Evolutionary conservation across 2,888 invertebrate genomes (phyloP).

Genomic region (Apotomis turbidana): DNA sequence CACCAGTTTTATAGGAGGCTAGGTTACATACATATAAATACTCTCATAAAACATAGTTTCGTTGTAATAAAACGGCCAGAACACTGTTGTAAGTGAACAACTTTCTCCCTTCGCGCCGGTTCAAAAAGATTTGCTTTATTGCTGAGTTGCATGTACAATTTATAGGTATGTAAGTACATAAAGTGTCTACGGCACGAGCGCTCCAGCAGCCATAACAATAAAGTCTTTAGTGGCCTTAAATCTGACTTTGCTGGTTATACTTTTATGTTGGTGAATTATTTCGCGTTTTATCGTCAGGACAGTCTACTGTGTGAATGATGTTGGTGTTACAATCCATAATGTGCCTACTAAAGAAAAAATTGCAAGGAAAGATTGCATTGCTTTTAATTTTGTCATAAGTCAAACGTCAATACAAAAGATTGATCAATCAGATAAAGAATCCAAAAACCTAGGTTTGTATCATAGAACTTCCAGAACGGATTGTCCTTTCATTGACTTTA

Average conservation of each 20-base stretch:
- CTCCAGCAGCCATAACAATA: conserved; percentile 17
- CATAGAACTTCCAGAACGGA: no score
- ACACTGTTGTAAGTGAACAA: not conserved
- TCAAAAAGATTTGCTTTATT: conserved; percentile 2
- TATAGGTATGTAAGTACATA: no score
- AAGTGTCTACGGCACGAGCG: not conserved
- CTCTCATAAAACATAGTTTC: no score
- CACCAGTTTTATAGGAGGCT: not conserved
- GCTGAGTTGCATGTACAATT: not conserved
- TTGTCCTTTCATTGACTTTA: no score
- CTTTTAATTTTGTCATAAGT: no score
- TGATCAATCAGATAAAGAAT: no score
- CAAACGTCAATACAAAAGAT: no score
- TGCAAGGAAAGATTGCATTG: no score
- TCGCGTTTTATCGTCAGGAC: conserved; percentile 9
- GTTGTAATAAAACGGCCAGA: not conserved
- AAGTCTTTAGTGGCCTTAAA: conserved; percentile 15
- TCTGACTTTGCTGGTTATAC: conserved; percentile 8
- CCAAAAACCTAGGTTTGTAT: no score
- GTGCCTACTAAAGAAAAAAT: no score
- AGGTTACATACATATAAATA: no score
- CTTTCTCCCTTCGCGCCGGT: not conserved
- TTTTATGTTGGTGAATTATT: conserved; percentile 8
- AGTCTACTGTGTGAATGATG: not conserved
- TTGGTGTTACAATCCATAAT: no score